Base-by-base conservation (phyloP, 2,113 vertebrate genomes). In the Noctilio leporinus region DNA sequence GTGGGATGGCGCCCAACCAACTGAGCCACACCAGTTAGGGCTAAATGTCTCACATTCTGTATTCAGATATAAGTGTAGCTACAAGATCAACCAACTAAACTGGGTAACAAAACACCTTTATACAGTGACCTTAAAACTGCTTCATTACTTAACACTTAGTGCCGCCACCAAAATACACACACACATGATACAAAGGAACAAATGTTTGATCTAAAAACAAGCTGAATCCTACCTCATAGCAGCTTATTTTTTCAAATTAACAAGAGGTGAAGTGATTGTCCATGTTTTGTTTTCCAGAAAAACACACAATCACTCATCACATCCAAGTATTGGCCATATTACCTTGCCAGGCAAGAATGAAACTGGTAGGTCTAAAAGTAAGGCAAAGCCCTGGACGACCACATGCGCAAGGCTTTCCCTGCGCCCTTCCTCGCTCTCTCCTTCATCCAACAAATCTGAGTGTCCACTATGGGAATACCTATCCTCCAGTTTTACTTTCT, bases 211-310 rank as follows among this genome's bases (percentile, higher is more conserved):
- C 59, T 76, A 51, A 93, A 95, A 78, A 62, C n/a, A 75, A 45
- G 65, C n/a, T 40, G 35, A 90, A 80, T 43, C 28, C 11, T 47
- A 76, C 49, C 72, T 40, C n/a, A 62, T 5, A 82, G 55, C 33
- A 62, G 72, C 47, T 67, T 89, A 77, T 51, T 88, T 83, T 83
- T 91, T 91, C 81, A 49, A 49, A 47, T 0, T 49, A 73, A 40
- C 35, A 78, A 72, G 70, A 49, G 20, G 38, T 49, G 47, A 91
- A 84, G 85, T 73, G 76, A 33, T 53, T 78, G 45, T 90, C 73
- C 96, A 80, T 35, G 75, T 43, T 6, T 8, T 73, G 35, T 86
- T 96, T 94, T 96, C 69, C 92, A 84, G 78, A 49, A 96, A 95
- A 97, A 35, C 94, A 55, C 40, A 53, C 26, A 69, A 45, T 40